phyloP scores from a whole-genome alignment of 2,797 vertebrate species.

The Petrocephalus schoutedeni region DNA sequence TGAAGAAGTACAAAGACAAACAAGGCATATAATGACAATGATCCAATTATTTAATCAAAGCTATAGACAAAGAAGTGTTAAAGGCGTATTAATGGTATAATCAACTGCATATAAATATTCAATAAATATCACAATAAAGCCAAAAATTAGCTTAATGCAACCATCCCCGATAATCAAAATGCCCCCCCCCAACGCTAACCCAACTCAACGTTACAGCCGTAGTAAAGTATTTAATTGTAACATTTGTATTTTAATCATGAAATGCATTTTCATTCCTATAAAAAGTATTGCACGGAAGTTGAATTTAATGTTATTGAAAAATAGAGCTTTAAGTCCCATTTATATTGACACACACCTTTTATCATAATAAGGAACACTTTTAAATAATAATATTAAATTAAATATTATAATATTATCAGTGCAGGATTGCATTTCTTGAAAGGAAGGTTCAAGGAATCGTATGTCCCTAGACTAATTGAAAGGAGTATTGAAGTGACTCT shows the following conservation, averaged over 20 bases:
- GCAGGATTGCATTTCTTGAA: not conserved
- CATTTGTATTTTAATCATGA: not conserved
- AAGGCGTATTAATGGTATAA: not conserved
- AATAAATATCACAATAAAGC: not conserved
- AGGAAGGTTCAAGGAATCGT: not conserved
- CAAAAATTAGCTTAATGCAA: not conserved
- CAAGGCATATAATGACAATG: not conserved
- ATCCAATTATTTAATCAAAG: conserved; percentile 9
- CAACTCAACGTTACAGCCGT: not conserved
- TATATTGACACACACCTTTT: not conserved
- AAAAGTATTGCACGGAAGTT: not conserved
- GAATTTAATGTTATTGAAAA: not conserved
- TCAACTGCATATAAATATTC: not conserved
- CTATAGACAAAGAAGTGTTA: not conserved
- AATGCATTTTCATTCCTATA: not conserved
- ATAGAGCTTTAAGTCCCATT: not conserved
- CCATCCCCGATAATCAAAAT: not conserved
- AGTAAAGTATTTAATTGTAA: not conserved
- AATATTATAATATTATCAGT: conserved; percentile 6
- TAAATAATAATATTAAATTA: not conserved
- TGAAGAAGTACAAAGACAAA: not conserved
- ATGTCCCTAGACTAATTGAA: not conserved
- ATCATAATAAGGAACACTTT: not conserved
- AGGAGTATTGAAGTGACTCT: not conserved
- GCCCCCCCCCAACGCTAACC: not conserved